A percentile compares a stretch with the other conserved stretches of the same genome.
Evolutionary conservation across 2,888 invertebrate genomes (phyloP).

Genomic region (Tuberolachnus salignus): DNA sequence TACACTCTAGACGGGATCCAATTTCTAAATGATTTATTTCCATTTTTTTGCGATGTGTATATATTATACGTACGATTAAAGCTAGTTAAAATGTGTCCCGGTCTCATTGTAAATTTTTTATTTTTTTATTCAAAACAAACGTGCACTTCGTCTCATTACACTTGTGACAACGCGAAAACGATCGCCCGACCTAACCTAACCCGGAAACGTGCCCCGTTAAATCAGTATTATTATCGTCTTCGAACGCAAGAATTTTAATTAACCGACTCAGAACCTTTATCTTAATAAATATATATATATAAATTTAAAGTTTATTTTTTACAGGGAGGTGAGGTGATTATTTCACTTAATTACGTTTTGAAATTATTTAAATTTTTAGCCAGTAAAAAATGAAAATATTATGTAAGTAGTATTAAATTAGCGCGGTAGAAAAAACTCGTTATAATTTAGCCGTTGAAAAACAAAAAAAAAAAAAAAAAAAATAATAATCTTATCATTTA

Average conservation of each 20-base stretch:
- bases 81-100: too few species aligned
- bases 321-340: too few species aligned
- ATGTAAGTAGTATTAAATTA: not conserved
- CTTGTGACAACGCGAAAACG: not conserved
- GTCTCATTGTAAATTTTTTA: too few species aligned
- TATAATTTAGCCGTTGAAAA: not conserved
- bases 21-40: too few species aligned
- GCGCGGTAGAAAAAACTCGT: not conserved
- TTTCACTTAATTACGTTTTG: constrained; percentile 2
- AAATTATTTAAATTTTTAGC: not conserved
- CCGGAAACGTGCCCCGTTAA: not conserved
- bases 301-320: not conserved
- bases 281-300: not conserved
- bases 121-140: not conserved
- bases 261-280: constrained; percentile 17
- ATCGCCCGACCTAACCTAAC: not conserved
- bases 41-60: too few species aligned
- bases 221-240: not conserved
- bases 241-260: not conserved
- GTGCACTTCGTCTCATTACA: not conserved
- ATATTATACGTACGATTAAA: too few species aligned
- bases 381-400: not conserved
- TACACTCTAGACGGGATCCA: too few species aligned
- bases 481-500: not conserved
- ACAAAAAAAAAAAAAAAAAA: not conserved